A percentile compares a stretch with the other conserved stretches of the same genome.
Conservation (phyloP, 1,140 invertebrate species). For the Caenorhabditis remanei region DNA sequence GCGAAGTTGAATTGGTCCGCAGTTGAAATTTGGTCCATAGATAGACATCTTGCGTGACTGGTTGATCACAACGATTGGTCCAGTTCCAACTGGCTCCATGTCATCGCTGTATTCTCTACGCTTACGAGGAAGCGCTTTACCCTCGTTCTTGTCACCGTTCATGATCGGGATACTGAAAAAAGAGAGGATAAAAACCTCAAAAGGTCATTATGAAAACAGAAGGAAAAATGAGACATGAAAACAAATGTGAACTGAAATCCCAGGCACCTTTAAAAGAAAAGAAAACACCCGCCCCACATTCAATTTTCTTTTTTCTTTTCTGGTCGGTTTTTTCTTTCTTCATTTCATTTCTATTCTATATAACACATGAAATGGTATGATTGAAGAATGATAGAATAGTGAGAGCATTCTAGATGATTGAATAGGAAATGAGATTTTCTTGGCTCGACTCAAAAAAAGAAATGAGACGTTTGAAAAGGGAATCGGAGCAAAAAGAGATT, state of each 20-base stretch:
- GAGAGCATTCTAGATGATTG: not conserved
- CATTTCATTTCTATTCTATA: not conserved
- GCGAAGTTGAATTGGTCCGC: slow-evolving; percentile 16
- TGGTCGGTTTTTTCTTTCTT: not conserved
- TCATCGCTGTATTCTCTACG: not conserved
- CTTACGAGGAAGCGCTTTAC: not conserved
- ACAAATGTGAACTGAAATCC: not conserved
- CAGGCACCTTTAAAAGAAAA: not conserved
- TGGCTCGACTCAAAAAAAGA: not conserved
- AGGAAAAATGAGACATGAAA: not conserved
- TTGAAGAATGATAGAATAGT: not conserved
- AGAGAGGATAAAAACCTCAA: not conserved
- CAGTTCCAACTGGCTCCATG: not conserved
- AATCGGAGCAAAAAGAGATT: not conserved
- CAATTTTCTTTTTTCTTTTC: slow-evolving; percentile 39
- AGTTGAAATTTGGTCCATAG: slow-evolving; percentile 20
- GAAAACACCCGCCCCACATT: slow-evolving; percentile 15
- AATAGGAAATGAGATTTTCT: slow-evolving; percentile 31
- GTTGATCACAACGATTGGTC: not conserved
- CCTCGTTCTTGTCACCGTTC: slow-evolving; percentile 34
- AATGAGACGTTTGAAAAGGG: slow-evolving; percentile 18
- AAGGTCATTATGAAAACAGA: not conserved
- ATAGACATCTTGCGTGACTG: slow-evolving; percentile 25
- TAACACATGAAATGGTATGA: slow-evolving; percentile 14
- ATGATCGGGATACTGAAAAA: slow-evolving; percentile 2